These are phyloP conservation scores for Diabrotica undecimpunctata DNA, from an alignment of 1,140 invertebrate genomes.

Conservation along the genomic window DNA sequence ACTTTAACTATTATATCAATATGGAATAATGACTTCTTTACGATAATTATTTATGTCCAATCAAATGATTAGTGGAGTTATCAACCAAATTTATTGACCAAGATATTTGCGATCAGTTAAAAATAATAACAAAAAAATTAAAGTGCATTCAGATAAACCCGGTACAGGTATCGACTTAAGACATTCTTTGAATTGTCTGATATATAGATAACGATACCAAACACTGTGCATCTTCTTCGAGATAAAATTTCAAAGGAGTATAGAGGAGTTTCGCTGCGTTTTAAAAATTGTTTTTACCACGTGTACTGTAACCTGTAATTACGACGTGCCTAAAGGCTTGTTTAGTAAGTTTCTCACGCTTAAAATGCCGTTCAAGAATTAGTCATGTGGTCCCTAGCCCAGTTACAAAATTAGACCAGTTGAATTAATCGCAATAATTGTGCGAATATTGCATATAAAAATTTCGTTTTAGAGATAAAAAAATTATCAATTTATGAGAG, in stretches of 20 bases:
- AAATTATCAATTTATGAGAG: too few species aligned
- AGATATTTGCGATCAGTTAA: too few species aligned
- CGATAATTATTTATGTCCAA: too few species aligned
- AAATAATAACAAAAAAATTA: too few species aligned
- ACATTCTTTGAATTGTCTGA: neutral
- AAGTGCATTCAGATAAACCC: too few species aligned
- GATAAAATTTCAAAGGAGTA: neutral
- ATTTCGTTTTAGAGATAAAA: too few species aligned
- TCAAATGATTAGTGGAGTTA: too few species aligned
- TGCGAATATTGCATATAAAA: too few species aligned
- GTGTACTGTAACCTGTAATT: slow-evolving; percentile 15
- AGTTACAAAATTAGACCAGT: slow-evolving; percentile 5
- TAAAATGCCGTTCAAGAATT: slow-evolving; percentile 14
- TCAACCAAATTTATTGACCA: too few species aligned
- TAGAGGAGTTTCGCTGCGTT: neutral
- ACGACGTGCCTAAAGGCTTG: slow-evolving; percentile 7
- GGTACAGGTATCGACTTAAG: too few species aligned
- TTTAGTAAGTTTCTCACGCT: slow-evolving; percentile 15
- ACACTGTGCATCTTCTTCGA: neutral
- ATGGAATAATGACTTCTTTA: too few species aligned
- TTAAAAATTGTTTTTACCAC: slow-evolving; percentile 14
- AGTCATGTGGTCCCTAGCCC: slow-evolving; percentile 12
- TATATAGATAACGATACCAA: neutral
- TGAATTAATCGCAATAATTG: neutral
- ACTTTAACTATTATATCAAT: too few species aligned